Percentiles rank a stretch among this genome's conserved stretches.
These are phyloP conservation scores for Falco rusticolus DNA, from an alignment of 2,797 vertebrate species.

Conservation along the genomic window DNA sequence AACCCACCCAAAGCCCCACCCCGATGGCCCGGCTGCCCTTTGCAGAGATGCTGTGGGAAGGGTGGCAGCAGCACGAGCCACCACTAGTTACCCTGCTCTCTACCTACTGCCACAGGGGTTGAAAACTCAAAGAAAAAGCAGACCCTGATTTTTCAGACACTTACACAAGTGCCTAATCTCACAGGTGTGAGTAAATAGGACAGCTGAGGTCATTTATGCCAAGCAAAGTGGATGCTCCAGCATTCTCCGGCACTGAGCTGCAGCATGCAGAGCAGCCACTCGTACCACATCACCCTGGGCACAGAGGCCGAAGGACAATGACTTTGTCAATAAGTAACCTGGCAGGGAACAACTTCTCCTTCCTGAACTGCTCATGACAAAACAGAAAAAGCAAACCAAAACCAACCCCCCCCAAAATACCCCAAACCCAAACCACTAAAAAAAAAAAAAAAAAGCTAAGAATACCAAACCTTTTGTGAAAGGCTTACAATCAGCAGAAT, in stretches of 20 bases:
- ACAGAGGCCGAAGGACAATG: neutral
- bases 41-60: neutral
- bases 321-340: neutral
- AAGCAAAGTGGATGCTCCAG: neutral
- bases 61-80: neutral
- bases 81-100: neutral
- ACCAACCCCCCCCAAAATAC: no score
- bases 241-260: neutral
- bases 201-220: neutral
- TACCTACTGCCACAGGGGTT: neutral
- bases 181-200: neutral
- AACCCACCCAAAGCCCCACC: neutral
- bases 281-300: neutral
- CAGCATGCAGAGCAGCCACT: neutral
- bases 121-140: neutral
- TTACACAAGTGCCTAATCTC: neutral
- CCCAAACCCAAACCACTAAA: neutral
- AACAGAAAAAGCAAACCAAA: no score
- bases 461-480: neutral
- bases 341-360: neutral
- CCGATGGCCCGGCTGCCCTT: fast-evolving
- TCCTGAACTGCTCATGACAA: neutral
- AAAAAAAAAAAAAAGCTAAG: neutral
- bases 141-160: neutral
- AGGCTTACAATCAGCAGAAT: neutral